A percentile compares a stretch with the other conserved stretches of the same genome.
phyloP scores from a whole-genome alignment of 2,113 vertebrate species.

The Sylvietta virens region DNA sequence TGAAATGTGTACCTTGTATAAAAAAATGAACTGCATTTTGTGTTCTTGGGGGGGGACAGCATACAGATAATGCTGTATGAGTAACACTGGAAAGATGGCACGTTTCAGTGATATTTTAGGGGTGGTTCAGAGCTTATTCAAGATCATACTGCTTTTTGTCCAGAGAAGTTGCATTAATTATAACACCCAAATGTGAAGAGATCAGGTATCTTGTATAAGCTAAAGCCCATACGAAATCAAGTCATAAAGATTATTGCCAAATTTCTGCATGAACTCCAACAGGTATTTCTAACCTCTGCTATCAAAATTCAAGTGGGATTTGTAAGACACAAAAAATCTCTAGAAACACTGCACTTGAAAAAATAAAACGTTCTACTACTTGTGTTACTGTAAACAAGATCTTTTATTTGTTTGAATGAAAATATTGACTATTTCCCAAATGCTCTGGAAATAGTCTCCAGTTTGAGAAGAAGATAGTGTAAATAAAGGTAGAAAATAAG shows the following conservation, averaged over 20 bases:
- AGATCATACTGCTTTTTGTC: background rate
- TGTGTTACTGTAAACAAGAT: background rate
- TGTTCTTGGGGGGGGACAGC: background rate
- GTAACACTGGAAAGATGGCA: background rate
- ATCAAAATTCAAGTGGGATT: background rate
- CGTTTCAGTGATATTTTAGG: background rate
- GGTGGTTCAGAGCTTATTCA: background rate
- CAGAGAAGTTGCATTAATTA: background rate
- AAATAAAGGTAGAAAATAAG: background rate
- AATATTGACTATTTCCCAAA: background rate
- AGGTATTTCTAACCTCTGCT: background rate
- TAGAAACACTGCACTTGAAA: background rate
- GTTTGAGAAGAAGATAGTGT: background rate
- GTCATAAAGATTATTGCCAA: background rate
- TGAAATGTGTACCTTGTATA: background rate
- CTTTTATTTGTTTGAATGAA: background rate
- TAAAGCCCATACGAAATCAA: background rate
- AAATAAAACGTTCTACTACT: background rate
- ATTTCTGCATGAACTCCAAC: background rate
- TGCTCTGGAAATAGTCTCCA: background rate
- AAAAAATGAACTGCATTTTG: background rate
- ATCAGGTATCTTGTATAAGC: background rate
- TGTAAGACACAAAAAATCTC: background rate
- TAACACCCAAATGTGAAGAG: background rate
- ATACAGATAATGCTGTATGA: background rate